Conservation (phyloP, 2,888 invertebrate genomes). For the Drosophila vallismaia region DNA sequence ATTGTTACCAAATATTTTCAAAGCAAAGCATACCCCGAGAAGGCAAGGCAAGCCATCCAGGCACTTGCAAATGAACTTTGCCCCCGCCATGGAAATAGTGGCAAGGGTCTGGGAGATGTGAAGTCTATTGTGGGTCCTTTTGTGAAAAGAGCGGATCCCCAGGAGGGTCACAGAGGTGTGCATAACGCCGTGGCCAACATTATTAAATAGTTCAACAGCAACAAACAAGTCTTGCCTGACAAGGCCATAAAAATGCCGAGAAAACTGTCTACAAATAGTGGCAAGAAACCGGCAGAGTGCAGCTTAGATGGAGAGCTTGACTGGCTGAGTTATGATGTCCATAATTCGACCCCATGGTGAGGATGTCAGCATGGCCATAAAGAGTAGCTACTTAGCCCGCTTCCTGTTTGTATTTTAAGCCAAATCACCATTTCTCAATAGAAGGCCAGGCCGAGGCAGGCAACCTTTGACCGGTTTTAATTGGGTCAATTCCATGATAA, state of each 20-base stretch:
- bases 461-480: conserved; percentile 21
- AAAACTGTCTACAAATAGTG: conserved; percentile 36
- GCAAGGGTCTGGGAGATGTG: conserved; percentile 15
- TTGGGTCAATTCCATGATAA: conserved; percentile 14
- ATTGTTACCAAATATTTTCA: background rate
- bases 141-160: conserved; percentile 31
- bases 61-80: conserved; percentile 73
- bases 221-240: conserved; percentile 58
- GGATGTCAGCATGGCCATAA: conserved; percentile 22
- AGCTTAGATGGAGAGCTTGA: conserved; percentile 49
- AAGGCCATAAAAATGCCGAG: conserved; percentile 62
- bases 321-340: conserved; percentile 62
- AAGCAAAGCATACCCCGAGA: conserved; percentile 37
- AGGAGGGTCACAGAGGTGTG: conserved; percentile 48
- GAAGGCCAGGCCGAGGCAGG: background rate
- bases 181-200: conserved; percentile 65
- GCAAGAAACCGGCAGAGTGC: conserved; percentile 20
- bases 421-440: conserved; percentile 12
- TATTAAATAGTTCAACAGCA: conserved; percentile 74
- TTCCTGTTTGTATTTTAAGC: background rate
- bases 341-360: conserved; percentile 27
- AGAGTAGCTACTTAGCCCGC: background rate
- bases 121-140: conserved; percentile 9
- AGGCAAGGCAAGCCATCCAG: conserved; percentile 23
- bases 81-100: conserved; percentile 19